Percentiles rank a stretch among this genome's conserved stretches.
Conservation (phyloP, 1,140 invertebrate species). For the Rhagoletis zephyria region DNA sequence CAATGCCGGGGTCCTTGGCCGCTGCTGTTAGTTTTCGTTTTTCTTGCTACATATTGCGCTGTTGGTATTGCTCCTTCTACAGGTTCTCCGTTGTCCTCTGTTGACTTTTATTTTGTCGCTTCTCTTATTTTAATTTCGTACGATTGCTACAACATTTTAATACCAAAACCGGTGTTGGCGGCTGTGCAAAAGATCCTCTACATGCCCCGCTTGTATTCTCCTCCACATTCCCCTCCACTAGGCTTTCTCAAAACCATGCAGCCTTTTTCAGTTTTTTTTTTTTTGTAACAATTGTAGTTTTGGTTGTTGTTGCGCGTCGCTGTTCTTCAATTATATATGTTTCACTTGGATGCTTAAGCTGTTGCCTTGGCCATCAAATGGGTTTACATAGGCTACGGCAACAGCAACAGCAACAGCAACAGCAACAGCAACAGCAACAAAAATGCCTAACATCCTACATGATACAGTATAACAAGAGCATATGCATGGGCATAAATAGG, state of each 20-base stretch:
- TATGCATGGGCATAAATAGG: no score
- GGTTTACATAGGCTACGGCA: not conserved
- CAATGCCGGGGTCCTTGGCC: not conserved
- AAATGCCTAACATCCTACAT: not conserved
- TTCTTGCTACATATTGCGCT: not conserved
- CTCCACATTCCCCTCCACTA: not conserved
- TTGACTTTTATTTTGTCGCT: constrained; percentile 40
- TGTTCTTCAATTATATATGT: constrained; percentile 33
- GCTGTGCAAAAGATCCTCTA: constrained; percentile 8
- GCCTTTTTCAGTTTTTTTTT: not conserved
- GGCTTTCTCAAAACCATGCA: not conserved
- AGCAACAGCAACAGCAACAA: no score
- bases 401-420: no score
- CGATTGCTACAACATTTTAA: constrained; percentile 40
- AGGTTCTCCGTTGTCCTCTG: not conserved
- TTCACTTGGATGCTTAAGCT: not conserved
- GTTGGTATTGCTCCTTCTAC: constrained; percentile 30
- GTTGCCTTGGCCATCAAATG: not conserved
- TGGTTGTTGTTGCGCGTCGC: not conserved
- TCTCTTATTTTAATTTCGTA: constrained; percentile 1
- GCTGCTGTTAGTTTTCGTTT: not conserved
- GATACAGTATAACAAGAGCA: no score
- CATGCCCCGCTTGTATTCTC: constrained; percentile 9
- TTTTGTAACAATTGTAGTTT: not conserved
- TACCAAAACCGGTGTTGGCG: constrained; percentile 44